phyloP scores from a whole-genome alignment of 92 coral and sea anemone species.

The Epizoanthus fatuus region DNA sequence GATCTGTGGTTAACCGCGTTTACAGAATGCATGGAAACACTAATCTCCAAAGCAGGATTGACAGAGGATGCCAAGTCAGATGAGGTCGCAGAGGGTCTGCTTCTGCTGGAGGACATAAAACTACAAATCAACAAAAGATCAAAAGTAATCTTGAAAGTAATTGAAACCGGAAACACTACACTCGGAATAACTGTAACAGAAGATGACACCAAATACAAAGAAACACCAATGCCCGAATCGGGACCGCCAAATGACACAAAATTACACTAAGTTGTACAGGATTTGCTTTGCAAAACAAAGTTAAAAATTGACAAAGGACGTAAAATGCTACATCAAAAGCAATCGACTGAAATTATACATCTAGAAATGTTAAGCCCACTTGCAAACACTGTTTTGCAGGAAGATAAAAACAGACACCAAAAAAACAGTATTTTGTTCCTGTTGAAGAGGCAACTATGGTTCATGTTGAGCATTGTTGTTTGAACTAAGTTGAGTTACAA shows the following conservation, averaged over 20 bases:
- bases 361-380: not conserved
- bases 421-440: too few relatives aligned
- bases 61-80: not conserved
- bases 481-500: not conserved
- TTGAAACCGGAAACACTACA: not conserved
- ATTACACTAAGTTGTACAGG: not conserved
- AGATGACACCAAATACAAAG: not conserved
- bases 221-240: not conserved
- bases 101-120: constrained; percentile 6
- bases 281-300: not conserved
- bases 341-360: not conserved
- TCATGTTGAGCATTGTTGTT: not conserved
- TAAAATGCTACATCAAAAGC: not conserved
- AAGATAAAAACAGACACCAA: too few relatives aligned
- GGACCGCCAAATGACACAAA: constrained; percentile 1
- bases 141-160: constrained; percentile 2
- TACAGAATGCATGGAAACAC: constrained; percentile 20
- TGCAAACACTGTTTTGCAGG: too few relatives aligned
- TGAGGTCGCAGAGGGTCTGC: not conserved
- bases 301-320: not conserved
- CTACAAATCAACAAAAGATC: not conserved
- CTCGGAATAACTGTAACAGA: constrained; percentile 5
- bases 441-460: too few relatives aligned
- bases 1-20: constrained; percentile 32
- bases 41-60: not conserved